Evolutionary conservation across 2,797 vertebrate species (phyloP).

Genomic region (Lophotriccus pileatus): DNA sequence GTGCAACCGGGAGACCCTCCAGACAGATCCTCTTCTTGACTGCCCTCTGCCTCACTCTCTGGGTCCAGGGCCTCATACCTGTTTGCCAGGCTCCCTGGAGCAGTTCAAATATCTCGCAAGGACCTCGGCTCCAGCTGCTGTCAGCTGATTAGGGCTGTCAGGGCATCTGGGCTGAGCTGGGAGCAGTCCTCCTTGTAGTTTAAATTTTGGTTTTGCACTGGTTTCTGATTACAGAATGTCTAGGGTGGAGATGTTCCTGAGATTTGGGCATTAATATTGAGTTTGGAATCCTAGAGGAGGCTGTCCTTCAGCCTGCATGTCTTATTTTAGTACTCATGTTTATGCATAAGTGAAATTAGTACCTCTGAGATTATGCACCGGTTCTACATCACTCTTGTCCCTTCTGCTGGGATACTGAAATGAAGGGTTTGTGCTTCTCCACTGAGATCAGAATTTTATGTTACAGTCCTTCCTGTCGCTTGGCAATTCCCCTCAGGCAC

Average conservation of each 20-base stretch:
- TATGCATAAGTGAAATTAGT: slow-evolving; percentile 32
- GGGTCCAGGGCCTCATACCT: too few relatives aligned
- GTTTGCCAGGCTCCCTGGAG: too few relatives aligned
- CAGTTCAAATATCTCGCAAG: too few relatives aligned
- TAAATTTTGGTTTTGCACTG: background rate
- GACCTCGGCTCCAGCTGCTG: too few relatives aligned
- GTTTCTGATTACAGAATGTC: background rate
- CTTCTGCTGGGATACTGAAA: background rate
- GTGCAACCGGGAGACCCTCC: too few relatives aligned
- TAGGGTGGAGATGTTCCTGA: background rate
- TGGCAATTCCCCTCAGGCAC: background rate
- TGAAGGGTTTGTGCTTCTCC: background rate
- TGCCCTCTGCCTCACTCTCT: too few relatives aligned
- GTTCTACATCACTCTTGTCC: background rate
- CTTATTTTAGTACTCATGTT: slow-evolving; percentile 36
- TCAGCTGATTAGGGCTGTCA: too few relatives aligned
- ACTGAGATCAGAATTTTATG: background rate
- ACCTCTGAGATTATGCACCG: background rate
- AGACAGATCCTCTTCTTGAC: too few relatives aligned
- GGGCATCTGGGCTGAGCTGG: too few relatives aligned
- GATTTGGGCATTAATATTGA: background rate
- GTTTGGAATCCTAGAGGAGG: background rate
- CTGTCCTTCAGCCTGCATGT: background rate
- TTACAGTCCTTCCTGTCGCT: background rate
- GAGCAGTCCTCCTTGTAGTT: background rate